Evolutionary conservation across 1,140 invertebrate genomes (phyloP), one percentile per base, ranked within the genome.

Genomic region (Drosophila busckii): DNA sequence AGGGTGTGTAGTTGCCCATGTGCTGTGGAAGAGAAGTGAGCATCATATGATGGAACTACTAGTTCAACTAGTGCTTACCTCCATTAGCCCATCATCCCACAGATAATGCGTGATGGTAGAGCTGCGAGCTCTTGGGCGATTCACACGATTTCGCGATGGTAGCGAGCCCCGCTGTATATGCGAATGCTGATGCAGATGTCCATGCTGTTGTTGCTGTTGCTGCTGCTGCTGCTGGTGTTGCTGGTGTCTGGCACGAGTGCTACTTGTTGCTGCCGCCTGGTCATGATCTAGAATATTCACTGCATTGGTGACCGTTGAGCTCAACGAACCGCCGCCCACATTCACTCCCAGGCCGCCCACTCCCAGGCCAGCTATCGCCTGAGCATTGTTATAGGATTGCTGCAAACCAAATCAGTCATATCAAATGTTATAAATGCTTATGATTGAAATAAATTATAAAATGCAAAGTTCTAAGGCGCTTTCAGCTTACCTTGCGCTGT

Each of bases 1-100:
- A 92, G 0, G 91, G 91, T 0, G 71, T 68, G 40, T 91, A 91
- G 0, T 90, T 85, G 7, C 90, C 52, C 87, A 91, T 88, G 55
- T 91, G 91, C 91, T 91, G 70, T 2, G 29, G 22, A 26, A n/a
- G 2, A 4, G 15, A 23, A 23, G 32, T 3, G 10, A 49, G n/a
- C 25, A 42, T 6, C 19, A 37, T 37, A 12, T n/a, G n/a, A 8
- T 15, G 3, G 15, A 29, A 29, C 19, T 16, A 10, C 9, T 16
- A 9, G 8, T 28, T 23, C 40, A 40, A 29, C 5, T 4, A 23
- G 3, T 28, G 7, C 29, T n/a, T n/a, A n/a, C n/a, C n/a, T n/a
- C n/a, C n/a, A n/a, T n/a, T n/a, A n/a, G n/a, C n/a, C n/a, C n/a
- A n/a, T n/a, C n/a, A n/a, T n/a, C n/a, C n/a, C n/a, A n/a, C n/a